Base-by-base conservation (phyloP, 2,888 invertebrate species). In the Arenicola marina region DNA sequence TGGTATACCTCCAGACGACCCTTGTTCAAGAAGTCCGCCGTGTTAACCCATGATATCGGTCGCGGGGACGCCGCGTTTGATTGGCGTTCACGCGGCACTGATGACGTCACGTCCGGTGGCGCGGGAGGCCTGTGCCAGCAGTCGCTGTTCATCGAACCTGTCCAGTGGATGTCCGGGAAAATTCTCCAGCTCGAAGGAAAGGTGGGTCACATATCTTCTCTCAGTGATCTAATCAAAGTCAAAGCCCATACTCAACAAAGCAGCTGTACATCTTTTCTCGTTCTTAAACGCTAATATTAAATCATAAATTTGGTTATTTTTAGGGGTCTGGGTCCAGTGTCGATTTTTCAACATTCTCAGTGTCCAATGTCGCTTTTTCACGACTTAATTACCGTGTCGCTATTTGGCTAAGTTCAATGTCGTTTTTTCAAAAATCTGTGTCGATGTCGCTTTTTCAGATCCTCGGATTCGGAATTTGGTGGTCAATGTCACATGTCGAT, bases 91-190 rank as follows among this genome's bases (percentile, higher is more conserved):
- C 11, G 43, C 11, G 11, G 11, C 11, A n/a, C 11, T 15, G 43
- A n/a, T 15, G 43, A 38, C 43, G n/a, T 15, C 43, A 15, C 11
- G 11, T 11, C 43, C n/a, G n/a, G n/a, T n/a, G 43, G 11, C 43
- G n/a, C 43, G 11, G 43, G 43, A 15, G n/a, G 11, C 11, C 11
- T 15, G n/a, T 59, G 51, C 38, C 55, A 38, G 24, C 32, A 44
- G 15, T 60, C 63, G 72, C 88, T 91, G 83, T 95, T 95, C 84
- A 87, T 94, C 66, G 95, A 95, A 85, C 95, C 95, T 0, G 87
- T 95, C 77, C 86, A 89, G 15, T 95, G 95, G 95, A 95, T 95
- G 93, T 38, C 43, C n/a, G 11, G 11, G 11, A 11, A n/a, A 38
- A 38, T 38, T 15, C 43, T 15, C 11, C 43, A 38, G n/a, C 43